Base-by-base conservation (phyloP, 2,797 vertebrate genomes). In the Pangasius krempfi region DNA sequence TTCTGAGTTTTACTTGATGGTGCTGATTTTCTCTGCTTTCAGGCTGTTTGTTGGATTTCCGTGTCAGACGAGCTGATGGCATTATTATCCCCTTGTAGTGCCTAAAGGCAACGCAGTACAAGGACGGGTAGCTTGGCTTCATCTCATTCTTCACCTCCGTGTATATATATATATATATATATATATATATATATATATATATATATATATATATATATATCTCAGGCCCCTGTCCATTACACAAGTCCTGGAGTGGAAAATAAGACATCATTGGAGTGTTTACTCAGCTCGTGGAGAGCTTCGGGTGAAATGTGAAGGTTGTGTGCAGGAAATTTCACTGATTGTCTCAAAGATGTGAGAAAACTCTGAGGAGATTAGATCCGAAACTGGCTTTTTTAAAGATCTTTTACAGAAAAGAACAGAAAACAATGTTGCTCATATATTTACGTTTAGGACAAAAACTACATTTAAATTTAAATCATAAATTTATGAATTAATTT, bases 181-280 rank as follows among this genome's bases (percentile, higher is more conserved):
- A 40, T 40, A 40, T 40, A 40, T 40, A 40, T 40, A 40, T 40
- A 40, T 40, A 40, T 40, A 40, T 40, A 40, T 40, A 40, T 40
- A 40, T 40, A 40, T 40, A 40, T 40, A 40, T 40, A 40, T 40
- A 40, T 37, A 82, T 75, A 52, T 90, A 72, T 86, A 50, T 96
- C 94, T 94, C 95, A 95, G 95, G 95, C 94, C 95, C 96, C 96
- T 96, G 94, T 97, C 97, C 97, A 97, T 98, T 96, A 96, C 95
- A 94, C 95, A 95, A 96, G 95, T 94, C 94, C 95, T 95, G 96
- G 95, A 96, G 95, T 95, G 93, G 93, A 93, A 93, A 94, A 92
- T 90, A 93, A 91, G 89, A 90, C 91, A 87, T 91, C 91, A 86
- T 89, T 30, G 50, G 78, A 68, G 66, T 85, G 89, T 88, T 85